Base-by-base conservation (phyloP, 2,113 vertebrate species). In the Bubalus kerabau region DNA sequence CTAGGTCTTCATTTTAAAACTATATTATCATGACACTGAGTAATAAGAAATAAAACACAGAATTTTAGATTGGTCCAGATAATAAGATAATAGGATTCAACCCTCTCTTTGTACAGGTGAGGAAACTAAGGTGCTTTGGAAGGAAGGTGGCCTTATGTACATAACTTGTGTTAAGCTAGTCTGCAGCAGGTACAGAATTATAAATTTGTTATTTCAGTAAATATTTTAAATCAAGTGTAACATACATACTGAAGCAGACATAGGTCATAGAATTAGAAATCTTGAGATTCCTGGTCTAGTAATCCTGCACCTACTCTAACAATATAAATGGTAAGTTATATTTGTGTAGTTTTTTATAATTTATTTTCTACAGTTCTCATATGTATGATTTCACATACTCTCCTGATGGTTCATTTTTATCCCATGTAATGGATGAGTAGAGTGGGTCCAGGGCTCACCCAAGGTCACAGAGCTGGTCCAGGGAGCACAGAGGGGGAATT, bases 401-500 rank as follows among this genome's bases (percentile, higher is more conserved):
- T 67, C 64, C 0, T 0, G 2, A 21, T 0, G 2, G 23, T 86
- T 60, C 28, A 15, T 59, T 54, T 36, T 67, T 28, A 15, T 40
- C 36, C 16, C 64, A 10, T 7, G n/a, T 64, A 32, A 32, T 40
- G 21, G 40, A 24, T 28, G 36, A 62, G 6, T 36, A 54, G n/a
- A 19, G 9, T 21, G 52, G 7, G 1, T 82, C 1, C 1, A n/a
- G 14, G 14, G 6, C 21, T 46, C 11, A 40, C 3, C 0, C 6
- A 5, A n/a, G 10, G n/a, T 15, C 52, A 40, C 56, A 52, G n/a
- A 82, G 6, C 54, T 78, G 6, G 32, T 32, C 50, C 12, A 7
- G 32, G 43, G 7, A n/a, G 10, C 43, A 6, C 21, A 28, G 90
- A 32, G 3, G 12, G 36, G 43, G 3, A 1, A 8, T 24, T 8